Evolutionary conservation across 1,140 invertebrate genomes (phyloP).

Genomic region (Meloidogyne chitwoodi): DNA sequence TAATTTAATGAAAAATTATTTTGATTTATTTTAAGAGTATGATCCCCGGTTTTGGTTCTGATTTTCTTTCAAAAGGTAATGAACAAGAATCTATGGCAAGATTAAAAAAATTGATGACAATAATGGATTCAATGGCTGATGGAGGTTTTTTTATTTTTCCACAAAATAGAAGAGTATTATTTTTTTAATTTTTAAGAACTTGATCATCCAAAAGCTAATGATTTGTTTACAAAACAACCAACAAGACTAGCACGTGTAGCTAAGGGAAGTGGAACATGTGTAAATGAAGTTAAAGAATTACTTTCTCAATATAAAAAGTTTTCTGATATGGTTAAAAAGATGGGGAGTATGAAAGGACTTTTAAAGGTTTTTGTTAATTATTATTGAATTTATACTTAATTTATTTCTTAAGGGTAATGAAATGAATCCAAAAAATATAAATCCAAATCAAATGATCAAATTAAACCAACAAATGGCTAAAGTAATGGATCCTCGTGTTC

Average conservation of each 20-base stretch:
- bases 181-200: too few relatives aligned
- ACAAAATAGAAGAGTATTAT: too few relatives aligned
- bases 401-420: conserved; percentile 77
- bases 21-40: conserved; percentile 75
- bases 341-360: conserved; percentile 98
- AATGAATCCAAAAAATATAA: conserved; percentile 91
- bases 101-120: conserved; percentile 95
- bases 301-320: conserved; percentile 98
- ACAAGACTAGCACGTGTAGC: conserved; percentile 83
- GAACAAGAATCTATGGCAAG: conserved; percentile 97
- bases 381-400: conserved; percentile 48
- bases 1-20: background rate
- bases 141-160: conserved; percentile 69
- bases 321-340: conserved; percentile 98
- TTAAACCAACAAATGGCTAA: conserved; percentile 99
- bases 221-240: conserved; percentile 88
- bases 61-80: conserved; percentile 95
- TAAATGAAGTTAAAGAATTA: conserved; percentile 92
- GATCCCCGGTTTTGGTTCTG: conserved; percentile 98
- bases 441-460: conserved; percentile 95
- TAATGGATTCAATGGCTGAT: conserved; percentile 99
- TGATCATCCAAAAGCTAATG: conserved; percentile 91
- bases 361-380: conserved; percentile 72
- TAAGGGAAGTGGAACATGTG: conserved; percentile 86
- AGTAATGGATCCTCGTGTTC: conserved; percentile 97